Conservation (phyloP, 2,113 vertebrate species). For the Ia io region DNA sequence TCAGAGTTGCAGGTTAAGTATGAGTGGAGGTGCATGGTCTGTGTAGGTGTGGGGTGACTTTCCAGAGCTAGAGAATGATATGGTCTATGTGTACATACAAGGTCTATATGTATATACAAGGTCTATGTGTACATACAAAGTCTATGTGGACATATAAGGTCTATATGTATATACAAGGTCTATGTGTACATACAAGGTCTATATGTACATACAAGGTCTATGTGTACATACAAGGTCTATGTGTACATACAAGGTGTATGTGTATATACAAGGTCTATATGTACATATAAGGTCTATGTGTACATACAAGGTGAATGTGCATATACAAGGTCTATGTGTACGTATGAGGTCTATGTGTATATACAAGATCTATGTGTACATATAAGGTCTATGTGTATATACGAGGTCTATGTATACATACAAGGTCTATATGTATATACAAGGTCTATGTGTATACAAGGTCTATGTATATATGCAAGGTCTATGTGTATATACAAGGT, state of each 20-base stretch:
- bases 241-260: neutral
- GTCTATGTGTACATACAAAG: neutral
- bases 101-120: neutral
- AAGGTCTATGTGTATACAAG: too few species aligned
- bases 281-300: too few species aligned
- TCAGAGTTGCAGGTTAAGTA: neutral
- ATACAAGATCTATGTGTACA: neutral
- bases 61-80: neutral
- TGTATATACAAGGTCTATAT: neutral
- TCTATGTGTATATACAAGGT: too few species aligned
- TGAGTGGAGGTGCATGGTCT: neutral
- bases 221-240: too few species aligned
- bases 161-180: neutral
- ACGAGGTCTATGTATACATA: neutral
- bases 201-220: neutral
- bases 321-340: neutral
- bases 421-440: too few species aligned
- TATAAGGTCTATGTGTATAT: neutral
- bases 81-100: too few species aligned
- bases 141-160: too few species aligned
- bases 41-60: neutral
- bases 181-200: neutral
- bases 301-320: neutral
- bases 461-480: too few species aligned
- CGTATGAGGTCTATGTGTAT: neutral